A percentile compares a stretch with the other conserved stretches of the same genome.
These are phyloP conservation scores for Trichosurus vulpecula DNA, from an alignment of 2,797 vertebrate genomes.

Conservation along the genomic window DNA sequence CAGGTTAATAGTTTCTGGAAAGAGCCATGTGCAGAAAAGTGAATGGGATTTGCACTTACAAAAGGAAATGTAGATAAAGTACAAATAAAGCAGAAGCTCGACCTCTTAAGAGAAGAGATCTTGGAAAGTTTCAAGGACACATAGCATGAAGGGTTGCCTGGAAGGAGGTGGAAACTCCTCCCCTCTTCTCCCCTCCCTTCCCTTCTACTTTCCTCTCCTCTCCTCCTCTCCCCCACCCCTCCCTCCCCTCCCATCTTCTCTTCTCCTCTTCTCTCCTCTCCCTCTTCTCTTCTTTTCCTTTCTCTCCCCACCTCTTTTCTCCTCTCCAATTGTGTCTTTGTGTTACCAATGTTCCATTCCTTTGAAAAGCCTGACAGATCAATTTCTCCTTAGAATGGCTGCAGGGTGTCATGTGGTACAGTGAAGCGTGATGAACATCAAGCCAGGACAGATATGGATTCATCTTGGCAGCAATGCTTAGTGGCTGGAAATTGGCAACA, in stretches of 20 bases:
- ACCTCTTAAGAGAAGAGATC: neutral
- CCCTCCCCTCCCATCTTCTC: neutral
- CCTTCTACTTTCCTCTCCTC: neutral
- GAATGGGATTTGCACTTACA: neutral
- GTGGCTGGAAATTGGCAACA: neutral
- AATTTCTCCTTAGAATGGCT: neutral
- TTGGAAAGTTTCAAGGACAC: neutral
- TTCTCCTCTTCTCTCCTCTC: neutral
- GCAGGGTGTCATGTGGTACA: neutral
- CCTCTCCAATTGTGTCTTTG: neutral
- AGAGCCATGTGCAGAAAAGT: accelerated
- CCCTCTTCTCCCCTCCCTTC: neutral
- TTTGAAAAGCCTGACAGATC: neutral
- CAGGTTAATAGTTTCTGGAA: neutral
- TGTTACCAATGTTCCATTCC: neutral
- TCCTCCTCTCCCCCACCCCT: accelerated
- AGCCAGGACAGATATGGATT: neutral
- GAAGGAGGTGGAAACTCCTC: neutral
- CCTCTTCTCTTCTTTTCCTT: neutral
- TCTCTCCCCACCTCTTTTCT: neutral
- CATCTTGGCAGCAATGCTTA: neutral
- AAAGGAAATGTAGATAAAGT: neutral
- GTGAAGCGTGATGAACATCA: neutral
- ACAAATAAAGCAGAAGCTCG: neutral
- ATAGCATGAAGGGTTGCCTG: neutral